A percentile compares a stretch with the other conserved stretches of the same genome.
Evolutionary conservation across 2,113 vertebrate genomes (phyloP).

Genomic region (Laticauda laticaudata): DNA sequence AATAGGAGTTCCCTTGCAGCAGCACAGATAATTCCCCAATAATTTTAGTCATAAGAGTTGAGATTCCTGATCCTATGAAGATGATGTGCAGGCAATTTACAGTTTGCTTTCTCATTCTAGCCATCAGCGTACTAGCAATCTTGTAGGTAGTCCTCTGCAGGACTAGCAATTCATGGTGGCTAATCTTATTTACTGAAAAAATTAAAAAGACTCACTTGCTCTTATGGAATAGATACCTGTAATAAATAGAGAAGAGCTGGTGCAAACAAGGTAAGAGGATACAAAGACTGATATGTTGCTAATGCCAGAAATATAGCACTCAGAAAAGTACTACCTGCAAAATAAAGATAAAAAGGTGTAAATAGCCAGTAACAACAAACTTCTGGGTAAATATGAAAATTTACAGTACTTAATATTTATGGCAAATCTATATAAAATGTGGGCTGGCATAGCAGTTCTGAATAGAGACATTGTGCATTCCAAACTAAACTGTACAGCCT

Average conservation of each 20-base stretch:
- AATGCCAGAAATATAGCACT: conserved; percentile 92
- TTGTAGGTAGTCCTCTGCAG: neutral
- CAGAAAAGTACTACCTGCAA: conserved; percentile 87
- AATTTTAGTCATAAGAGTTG: accelerated
- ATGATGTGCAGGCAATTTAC: neutral
- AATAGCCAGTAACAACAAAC: neutral
- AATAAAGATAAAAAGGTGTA: conserved; percentile 33
- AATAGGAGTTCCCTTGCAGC: neutral
- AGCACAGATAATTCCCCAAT: neutral
- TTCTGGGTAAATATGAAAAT: neutral
- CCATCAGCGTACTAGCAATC: neutral
- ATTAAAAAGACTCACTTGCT: neutral
- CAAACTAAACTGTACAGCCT: neutral
- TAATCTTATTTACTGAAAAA: neutral
- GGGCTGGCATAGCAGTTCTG: neutral
- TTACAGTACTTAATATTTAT: neutral
- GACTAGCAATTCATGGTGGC: neutral
- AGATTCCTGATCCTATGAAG: neutral
- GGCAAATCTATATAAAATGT: neutral
- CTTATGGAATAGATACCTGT: conserved; percentile 71
- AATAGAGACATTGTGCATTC: neutral
- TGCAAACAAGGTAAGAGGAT: conserved; percentile 88
- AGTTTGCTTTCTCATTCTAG: conserved; percentile 14
- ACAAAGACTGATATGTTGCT: conserved; percentile 94
- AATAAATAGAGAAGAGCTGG: conserved; percentile 89